A percentile compares a stretch with the other conserved stretches of the same genome.
Conservation (phyloP, 2,113 vertebrate species). For the Paralichthys olivaceus region DNA sequence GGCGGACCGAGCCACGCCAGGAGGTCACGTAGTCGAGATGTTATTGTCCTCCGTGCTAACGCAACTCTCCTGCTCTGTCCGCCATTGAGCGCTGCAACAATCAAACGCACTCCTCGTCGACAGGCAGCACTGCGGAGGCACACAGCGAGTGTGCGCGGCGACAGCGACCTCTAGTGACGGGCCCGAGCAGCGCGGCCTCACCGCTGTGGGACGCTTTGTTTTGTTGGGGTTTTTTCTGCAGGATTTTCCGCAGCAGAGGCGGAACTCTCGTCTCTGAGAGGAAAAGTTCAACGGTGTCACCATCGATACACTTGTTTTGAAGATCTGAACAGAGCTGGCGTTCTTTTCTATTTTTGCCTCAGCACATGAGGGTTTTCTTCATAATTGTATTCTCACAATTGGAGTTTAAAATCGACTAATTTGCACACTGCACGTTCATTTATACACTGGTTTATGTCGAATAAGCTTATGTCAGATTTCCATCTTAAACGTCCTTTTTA, state of each 20-base stretch:
- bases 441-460: too few relatives aligned
- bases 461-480: too few relatives aligned
- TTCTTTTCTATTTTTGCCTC: too few relatives aligned
- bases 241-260: constrained; percentile 38
- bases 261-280: too few relatives aligned
- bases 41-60: constrained; percentile 82
- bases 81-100: constrained; percentile 86
- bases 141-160: not conserved
- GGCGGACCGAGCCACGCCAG: constrained; percentile 41
- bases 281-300: not conserved
- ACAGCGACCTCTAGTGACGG: constrained; percentile 63
- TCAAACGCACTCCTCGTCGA: constrained; percentile 85
- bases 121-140: constrained; percentile 78
- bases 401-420: too few relatives aligned
- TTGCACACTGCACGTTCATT: too few relatives aligned
- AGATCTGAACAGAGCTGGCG: too few relatives aligned
- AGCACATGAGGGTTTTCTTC: too few relatives aligned
- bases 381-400: too few relatives aligned
- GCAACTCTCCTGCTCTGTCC: constrained; percentile 80
- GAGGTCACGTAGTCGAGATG: constrained; percentile 54
- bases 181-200: accelerated
- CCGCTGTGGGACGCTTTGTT: not conserved
- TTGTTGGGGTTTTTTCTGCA: not conserved
- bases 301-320: too few relatives aligned
- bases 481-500: too few relatives aligned